phyloP scores from a whole-genome alignment of 2,113 vertebrate species.

The Oncorhynchus keta region DNA sequence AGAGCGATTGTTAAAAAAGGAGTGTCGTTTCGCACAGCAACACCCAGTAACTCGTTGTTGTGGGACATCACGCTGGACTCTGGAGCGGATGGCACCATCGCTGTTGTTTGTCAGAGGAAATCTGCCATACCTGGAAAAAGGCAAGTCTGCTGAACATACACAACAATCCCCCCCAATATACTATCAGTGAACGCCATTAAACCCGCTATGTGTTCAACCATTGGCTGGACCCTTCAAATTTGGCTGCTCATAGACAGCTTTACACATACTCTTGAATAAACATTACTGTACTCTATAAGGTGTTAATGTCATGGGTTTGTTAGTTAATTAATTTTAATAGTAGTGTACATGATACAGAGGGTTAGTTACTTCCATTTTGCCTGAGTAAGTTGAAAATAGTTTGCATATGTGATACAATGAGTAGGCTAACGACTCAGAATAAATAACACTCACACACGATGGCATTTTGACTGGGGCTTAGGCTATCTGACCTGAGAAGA shows the following conservation, averaged over 20 bases:
- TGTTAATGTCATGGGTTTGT: too few species aligned
- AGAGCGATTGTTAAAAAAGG: conserved; percentile 88
- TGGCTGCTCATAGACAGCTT: too few species aligned
- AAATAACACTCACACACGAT: conserved; percentile 2
- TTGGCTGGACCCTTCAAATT: too few species aligned
- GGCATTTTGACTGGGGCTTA: conserved; percentile 10
- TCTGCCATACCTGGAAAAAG: conserved; percentile 66
- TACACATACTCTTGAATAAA: too few species aligned
- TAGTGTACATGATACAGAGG: too few species aligned
- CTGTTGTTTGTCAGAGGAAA: conserved; percentile 82
- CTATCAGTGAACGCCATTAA: not conserved
- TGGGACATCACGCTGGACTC: conserved; percentile 83
- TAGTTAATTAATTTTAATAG: too few species aligned
- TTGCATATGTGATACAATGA: too few species aligned
- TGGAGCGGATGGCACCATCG: conserved; percentile 71
- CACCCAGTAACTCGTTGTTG: conserved; percentile 78
- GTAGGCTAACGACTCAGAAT: not conserved
- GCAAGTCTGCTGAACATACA: conserved; percentile 56
- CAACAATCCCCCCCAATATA: not conserved
- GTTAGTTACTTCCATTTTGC: too few species aligned
- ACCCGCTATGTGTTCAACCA: not conserved
- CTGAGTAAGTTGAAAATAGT: too few species aligned
- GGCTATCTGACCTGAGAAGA: conserved; percentile 14
- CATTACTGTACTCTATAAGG: too few species aligned
- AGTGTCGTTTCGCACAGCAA: conserved; percentile 77